These are phyloP conservation scores for Microctonus hyperodae DNA, from an alignment of 2,888 invertebrate species.

Conservation along the genomic window DNA sequence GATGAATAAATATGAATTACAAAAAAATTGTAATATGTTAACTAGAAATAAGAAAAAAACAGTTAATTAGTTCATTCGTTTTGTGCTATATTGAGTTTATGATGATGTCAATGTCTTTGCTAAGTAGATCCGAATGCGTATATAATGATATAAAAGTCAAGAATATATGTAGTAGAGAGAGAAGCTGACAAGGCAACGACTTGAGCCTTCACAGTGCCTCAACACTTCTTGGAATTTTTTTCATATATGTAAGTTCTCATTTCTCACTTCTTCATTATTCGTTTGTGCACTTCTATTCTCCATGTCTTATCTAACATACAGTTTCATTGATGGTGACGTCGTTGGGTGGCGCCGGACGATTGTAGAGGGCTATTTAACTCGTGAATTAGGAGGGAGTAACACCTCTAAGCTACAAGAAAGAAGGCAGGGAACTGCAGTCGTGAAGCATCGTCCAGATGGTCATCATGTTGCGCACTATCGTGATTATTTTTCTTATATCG, in stretches of 20 bases:
- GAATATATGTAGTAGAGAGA: conserved; percentile 8
- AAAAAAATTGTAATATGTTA: background rate
- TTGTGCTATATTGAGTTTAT: background rate
- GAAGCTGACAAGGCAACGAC: conserved; percentile 24
- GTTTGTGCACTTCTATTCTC: background rate
- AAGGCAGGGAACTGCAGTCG: conserved; percentile 39
- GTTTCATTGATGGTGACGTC: background rate
- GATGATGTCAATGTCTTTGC: conserved; percentile 23
- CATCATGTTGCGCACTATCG: conserved; percentile 47
- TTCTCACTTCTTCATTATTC: conserved; percentile 7
- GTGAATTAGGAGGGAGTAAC: conserved; percentile 27
- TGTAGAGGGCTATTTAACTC: background rate
- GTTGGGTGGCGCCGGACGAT: background rate
- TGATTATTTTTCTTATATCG: conserved; percentile 41
- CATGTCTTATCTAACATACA: background rate
- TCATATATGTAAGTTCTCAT: conserved; percentile 31
- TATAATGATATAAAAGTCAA: conserved; percentile 13
- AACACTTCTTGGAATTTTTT: conserved; percentile 31
- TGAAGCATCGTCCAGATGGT: conserved; percentile 44
- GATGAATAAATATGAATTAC: background rate
- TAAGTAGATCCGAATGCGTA: conserved; percentile 21
- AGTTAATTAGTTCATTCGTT: background rate
- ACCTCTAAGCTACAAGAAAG: conserved; percentile 20
- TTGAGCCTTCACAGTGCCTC: conserved; percentile 12
- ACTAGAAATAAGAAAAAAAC: background rate